phyloP scores from a whole-genome alignment of 2,797 vertebrate genomes.

The Darevskia mixta region DNA sequence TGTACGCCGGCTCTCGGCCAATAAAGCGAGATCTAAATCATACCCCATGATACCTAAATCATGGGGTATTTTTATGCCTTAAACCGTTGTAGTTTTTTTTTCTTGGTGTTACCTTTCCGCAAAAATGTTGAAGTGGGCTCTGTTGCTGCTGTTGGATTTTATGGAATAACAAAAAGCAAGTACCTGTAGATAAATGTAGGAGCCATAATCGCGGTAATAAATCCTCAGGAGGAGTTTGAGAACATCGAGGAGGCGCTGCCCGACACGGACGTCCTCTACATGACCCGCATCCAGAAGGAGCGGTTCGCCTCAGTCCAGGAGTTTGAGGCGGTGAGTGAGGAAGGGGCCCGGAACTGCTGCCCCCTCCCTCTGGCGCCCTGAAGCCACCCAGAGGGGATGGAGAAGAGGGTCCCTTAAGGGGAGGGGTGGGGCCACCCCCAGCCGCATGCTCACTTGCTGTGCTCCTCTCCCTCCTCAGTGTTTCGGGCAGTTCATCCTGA shows the following conservation, averaged over 20 bases:
- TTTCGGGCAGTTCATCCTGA: constrained; percentile 96
- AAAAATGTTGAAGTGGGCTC: too few relatives aligned
- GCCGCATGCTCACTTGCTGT: background rate
- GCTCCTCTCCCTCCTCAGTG: constrained; percentile 78
- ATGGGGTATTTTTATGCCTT: too few relatives aligned
- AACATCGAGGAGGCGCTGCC: constrained; percentile 94
- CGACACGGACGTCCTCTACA: constrained; percentile 94
- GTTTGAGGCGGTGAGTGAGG: constrained; percentile 86
- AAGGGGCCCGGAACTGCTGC: background rate
- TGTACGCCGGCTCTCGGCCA: too few relatives aligned
- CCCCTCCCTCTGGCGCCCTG: too few relatives aligned
- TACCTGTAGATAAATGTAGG: too few relatives aligned
- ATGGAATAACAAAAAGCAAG: too few relatives aligned
- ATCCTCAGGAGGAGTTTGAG: constrained; percentile 91
- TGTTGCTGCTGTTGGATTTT: too few relatives aligned
- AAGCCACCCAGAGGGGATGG: background rate
- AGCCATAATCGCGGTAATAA: too few relatives aligned
- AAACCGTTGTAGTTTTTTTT: too few relatives aligned
- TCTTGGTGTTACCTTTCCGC: too few relatives aligned
- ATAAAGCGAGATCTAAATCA: too few relatives aligned
- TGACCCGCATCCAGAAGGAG: constrained; percentile 98
- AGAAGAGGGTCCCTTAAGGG: background rate
- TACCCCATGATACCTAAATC: too few relatives aligned
- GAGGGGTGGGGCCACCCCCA: background rate
- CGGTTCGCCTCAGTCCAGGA: constrained; percentile 88